Base-by-base conservation (phyloP, 1,140 invertebrate genomes). In the Sycophila sp. region DNA sequence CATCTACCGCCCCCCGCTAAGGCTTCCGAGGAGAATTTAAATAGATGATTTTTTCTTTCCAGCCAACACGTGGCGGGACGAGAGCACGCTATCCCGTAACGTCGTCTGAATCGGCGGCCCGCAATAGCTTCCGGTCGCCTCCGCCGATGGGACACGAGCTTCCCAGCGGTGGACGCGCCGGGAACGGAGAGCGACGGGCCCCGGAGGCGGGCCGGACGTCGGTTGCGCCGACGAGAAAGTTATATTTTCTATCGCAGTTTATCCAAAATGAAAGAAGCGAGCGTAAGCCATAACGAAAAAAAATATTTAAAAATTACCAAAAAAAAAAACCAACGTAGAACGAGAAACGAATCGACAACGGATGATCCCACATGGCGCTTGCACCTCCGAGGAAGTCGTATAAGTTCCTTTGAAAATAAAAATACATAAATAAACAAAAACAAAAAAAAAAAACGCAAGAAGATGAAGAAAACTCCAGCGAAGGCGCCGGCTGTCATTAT, bases 41-140 rank as follows among this genome's bases (percentile, higher is more conserved):
- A 83, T 78, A 81, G 75, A 81, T 76, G 75, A 80, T 59, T 81
- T 83, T 77, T 78, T 83, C 67, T 83, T 84, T 81, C 74, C 78
- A 86, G 85, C 85, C 55, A 85, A 85, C 64, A 84, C 81, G 76
- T 86, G 85, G 85, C 76, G 79, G 68, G 80, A 84, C 45, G 83
- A 83, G 38, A 79, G 72, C 10, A 75, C 79, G 56, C 72, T 83
- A 17, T 79, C 82, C 26, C 84, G 78, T 49, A 85, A 81, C 68
- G 76, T 82, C 69, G 72, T 85, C 55, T 85, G 78, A 85, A 76
- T 53, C n/a, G n/a, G n/a, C n/a, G n/a, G 17, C 34, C 8, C 17
- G 38, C 47, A 4, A n/a, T n/a, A n/a, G 11, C 15, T 42, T 17
- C 40, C 36, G 13, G n/a, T 8, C 15, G 4, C 24, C 49, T 53